These are phyloP conservation scores for Micronycteris hirsuta DNA, from an alignment of 2,113 vertebrate genomes.

Conservation along the genomic window DNA sequence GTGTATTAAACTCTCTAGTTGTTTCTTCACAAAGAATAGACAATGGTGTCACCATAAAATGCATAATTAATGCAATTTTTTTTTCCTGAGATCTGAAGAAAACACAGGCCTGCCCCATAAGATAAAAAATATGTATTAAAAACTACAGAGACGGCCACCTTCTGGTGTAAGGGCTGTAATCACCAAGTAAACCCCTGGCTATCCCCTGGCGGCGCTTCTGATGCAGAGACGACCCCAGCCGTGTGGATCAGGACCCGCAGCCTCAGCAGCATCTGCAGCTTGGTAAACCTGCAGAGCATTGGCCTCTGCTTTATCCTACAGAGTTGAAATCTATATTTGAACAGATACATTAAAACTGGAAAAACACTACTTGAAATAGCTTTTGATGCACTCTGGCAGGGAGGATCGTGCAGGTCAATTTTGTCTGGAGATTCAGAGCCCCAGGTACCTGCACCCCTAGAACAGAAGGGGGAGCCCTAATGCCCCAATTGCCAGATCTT, in stretches of 20 bases:
- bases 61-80: background rate
- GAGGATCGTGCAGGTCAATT: background rate
- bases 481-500: background rate
- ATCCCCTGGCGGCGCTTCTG: background rate
- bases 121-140: background rate
- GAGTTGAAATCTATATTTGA: background rate
- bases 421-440: background rate
- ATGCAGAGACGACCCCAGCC: background rate
- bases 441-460: background rate
- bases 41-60: background rate
- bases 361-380: no score
- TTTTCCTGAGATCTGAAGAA: background rate
- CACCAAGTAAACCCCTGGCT: background rate
- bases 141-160: background rate
- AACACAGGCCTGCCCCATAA: background rate
- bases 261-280: background rate
- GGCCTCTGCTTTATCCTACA: background rate
- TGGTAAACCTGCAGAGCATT: background rate
- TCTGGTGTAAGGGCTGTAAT: background rate
- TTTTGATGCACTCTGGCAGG: no score
- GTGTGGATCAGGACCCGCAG: background rate
- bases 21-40: slow-evolving; percentile 2
- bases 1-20: background rate
- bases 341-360: no score
- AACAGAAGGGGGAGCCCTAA: slow-evolving; percentile 42